Evolutionary conservation across 2,888 invertebrate species (phyloP).

Genomic region (Dasysyrphus tricinctus): DNA sequence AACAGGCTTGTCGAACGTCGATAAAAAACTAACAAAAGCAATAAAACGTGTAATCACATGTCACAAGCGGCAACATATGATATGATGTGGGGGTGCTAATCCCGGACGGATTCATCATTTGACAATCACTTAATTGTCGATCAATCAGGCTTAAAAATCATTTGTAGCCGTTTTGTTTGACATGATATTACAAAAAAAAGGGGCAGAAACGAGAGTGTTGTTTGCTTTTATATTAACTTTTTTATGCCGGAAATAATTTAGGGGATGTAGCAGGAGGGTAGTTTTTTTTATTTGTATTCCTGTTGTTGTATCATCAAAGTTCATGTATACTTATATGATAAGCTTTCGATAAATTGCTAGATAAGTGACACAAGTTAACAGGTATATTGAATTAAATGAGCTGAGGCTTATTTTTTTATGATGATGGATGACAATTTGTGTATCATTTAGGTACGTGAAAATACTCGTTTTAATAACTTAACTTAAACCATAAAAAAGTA

Average conservation of each 20-base stretch:
- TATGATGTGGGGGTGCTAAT: slow-evolving; percentile 67
- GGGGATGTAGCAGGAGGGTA: slow-evolving; percentile 24
- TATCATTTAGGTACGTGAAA: background rate
- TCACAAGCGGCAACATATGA: slow-evolving; percentile 51
- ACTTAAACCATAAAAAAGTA: background rate
- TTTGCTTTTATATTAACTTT: slow-evolving; percentile 54
- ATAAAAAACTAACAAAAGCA: slow-evolving; percentile 68
- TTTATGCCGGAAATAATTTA: slow-evolving; percentile 28
- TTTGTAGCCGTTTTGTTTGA: slow-evolving; percentile 70
- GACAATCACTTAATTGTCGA: slow-evolving; percentile 79
- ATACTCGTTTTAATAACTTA: background rate
- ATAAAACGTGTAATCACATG: slow-evolving; percentile 77
- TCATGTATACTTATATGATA: slow-evolving; percentile 44
- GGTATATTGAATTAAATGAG: slow-evolving; percentile 13
- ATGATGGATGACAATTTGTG: slow-evolving; percentile 24
- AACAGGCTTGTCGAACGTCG: background rate
- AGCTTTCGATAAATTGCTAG: slow-evolving; percentile 62
- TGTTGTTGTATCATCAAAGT: slow-evolving; percentile 11
- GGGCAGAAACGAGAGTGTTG: slow-evolving; percentile 23
- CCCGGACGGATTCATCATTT: slow-evolving; percentile 76
- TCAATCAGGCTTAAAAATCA: slow-evolving; percentile 77
- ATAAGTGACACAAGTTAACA: slow-evolving; percentile 56
- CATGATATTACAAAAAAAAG: slow-evolving; percentile 30
- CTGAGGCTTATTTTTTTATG: background rate
- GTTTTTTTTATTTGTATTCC: slow-evolving; percentile 4